phyloP scores from a whole-genome alignment of 2,797 vertebrate genomes.

The Sphenopsis melanotis region DNA sequence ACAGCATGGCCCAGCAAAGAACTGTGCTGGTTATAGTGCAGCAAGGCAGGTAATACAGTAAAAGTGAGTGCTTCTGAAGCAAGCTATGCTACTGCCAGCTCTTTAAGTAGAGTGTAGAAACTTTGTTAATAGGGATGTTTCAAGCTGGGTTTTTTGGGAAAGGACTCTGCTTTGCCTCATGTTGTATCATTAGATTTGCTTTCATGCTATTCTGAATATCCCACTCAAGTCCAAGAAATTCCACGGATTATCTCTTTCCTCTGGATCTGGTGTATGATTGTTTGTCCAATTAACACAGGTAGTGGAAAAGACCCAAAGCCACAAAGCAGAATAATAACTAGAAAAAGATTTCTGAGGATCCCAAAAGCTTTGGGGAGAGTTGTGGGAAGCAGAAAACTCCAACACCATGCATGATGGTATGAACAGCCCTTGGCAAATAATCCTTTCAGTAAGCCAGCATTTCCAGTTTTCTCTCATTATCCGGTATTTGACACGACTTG shows the following conservation, averaged over 20 bases:
- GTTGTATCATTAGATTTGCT: neutral
- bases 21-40: neutral
- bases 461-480: slow-evolving; percentile 21
- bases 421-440: neutral
- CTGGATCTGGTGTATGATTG: neutral
- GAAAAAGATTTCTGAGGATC: neutral
- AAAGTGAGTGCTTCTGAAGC: neutral
- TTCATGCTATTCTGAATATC: neutral
- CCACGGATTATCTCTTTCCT: neutral
- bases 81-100: neutral
- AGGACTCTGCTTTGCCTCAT: neutral
- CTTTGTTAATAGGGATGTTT: slow-evolving; percentile 4
- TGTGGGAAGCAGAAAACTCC: neutral
- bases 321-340: neutral
- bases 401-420: neutral
- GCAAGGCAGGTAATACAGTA: neutral
- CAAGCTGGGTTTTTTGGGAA: neutral
- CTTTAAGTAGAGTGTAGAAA: neutral
- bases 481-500: neutral
- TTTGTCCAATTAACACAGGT: neutral
- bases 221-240: neutral
- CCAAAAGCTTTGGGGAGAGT: neutral
- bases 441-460: neutral
- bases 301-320: neutral
- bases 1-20: neutral